Evolutionary conservation across 2,797 vertebrate species (phyloP).

Genomic region (Gadopsis marmoratus): DNA sequence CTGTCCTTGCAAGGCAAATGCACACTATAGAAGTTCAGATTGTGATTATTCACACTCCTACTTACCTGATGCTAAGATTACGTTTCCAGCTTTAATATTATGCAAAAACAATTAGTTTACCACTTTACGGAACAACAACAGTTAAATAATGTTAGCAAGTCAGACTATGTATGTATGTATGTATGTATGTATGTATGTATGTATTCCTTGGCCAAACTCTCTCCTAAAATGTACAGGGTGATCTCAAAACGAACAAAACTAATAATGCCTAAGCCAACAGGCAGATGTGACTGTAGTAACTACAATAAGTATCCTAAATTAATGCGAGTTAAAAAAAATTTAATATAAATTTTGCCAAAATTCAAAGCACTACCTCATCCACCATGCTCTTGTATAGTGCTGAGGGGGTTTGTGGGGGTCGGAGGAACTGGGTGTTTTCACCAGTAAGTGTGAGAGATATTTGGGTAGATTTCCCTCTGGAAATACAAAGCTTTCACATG

Average conservation of each 20-base stretch:
- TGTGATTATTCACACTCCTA: too few relatives aligned
- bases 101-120: not conserved
- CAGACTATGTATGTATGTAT: not conserved
- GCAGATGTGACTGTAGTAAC: constrained; percentile 8
- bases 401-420: constrained; percentile 18
- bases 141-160: not conserved
- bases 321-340: too few relatives aligned
- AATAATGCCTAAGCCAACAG: constrained; percentile 2
- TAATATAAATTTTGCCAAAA: constrained; percentile 31
- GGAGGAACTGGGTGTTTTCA: constrained; percentile 59
- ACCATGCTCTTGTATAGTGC: constrained; percentile 7
- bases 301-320: constrained; percentile 52
- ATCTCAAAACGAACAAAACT: constrained; percentile 3
- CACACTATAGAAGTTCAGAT: too few relatives aligned
- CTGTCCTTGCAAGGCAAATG: not conserved
- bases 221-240: not conserved
- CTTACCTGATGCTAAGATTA: too few relatives aligned
- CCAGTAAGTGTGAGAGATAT: constrained; percentile 43
- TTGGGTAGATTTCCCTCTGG: constrained; percentile 35
- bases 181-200: too few relatives aligned
- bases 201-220: not conserved
- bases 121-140: not conserved
- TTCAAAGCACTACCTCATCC: constrained; percentile 51
- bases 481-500: constrained; percentile 29
- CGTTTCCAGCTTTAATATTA: too few relatives aligned